Base-by-base conservation (phyloP, 2,888 invertebrate genomes). In the Drosophila hamatofila region DNA sequence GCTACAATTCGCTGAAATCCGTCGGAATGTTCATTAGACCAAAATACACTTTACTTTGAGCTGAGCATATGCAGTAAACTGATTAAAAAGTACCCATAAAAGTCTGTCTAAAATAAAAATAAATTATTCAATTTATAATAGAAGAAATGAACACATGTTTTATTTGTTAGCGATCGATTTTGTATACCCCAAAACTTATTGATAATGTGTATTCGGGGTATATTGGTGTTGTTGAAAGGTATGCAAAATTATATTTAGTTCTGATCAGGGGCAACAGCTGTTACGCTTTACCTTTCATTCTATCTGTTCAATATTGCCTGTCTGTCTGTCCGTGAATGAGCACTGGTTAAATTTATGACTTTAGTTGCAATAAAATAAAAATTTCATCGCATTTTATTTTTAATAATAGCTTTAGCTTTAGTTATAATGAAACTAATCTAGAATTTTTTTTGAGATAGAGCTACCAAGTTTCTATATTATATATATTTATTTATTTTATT, bases 1-100 rank as follows among this genome's bases (percentile, higher is more conserved):
- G 56, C 16, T 78, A 72, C 25, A 11, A 55, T 2, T 71, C 78
- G 2, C 44, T 78, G 1, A 77, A 71, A 14, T 78, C 78, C 3
- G 71, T 75, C 7, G 62, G 46, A 64, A 75, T 78, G 78, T 41
- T 67, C 8, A 74, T 78, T 16, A 61, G 46, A 30, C 71, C 78
- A 11, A 78, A 75, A 44, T 78, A 72, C 23, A 52, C 61, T 3
- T 37, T 78, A n/a, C 4, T 65, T 11, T 66, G 16, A 66, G 2
- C 11, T 18, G 18, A 18, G 23, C 7, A 16, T 30, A 27, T 35
- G 23, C 12, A 2, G 4, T 21, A 37, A 18, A 23, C 18, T 18
- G 21, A 33, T 33, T 33, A 21, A 16, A 51, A 35, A 35, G 0
- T 33, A 7, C 27, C 25, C 12, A 27, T 8, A 27, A 14, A 41